Percentiles rank a stretch among this genome's conserved stretches.
Conservation (phyloP, 2,888 invertebrate species). For the Aphodius sticticus region DNA sequence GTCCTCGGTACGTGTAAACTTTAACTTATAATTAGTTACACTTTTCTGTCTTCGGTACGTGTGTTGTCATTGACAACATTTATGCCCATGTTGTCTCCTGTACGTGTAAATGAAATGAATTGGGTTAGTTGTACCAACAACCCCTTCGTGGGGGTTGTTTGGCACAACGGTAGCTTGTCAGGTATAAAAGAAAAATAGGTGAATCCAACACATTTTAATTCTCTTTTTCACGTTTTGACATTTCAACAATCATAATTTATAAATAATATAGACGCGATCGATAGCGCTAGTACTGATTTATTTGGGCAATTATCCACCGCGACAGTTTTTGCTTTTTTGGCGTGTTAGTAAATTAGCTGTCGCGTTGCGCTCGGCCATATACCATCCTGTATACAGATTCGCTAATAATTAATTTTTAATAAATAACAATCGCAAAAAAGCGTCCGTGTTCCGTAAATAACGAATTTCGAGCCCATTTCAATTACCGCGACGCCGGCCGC, state of each 20-base stretch:
- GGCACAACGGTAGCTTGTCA: no score
- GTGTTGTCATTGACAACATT: no score
- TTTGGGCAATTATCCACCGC: background rate
- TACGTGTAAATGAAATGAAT: no score
- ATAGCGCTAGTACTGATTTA: background rate
- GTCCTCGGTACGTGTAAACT: no score
- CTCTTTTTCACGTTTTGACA: background rate
- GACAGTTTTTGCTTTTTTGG: background rate
- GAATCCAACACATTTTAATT: background rate
- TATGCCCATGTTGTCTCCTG: no score
- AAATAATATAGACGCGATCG: background rate
- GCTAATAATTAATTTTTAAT: background rate
- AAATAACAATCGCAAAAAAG: slow-evolving; percentile 1
- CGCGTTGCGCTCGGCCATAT: background rate
- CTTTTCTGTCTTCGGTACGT: no score
- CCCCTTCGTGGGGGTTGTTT: no score
- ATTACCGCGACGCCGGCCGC: background rate
- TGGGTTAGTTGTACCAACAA: no score
- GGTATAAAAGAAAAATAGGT: no score
- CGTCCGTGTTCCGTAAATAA: background rate
- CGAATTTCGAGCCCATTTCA: background rate
- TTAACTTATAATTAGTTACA: no score
- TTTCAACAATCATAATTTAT: background rate
- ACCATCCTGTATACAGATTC: background rate
- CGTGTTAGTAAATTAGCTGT: background rate